Conservation (phyloP, 2,888 invertebrate genomes). For the Chymomyza fuscimana region DNA sequence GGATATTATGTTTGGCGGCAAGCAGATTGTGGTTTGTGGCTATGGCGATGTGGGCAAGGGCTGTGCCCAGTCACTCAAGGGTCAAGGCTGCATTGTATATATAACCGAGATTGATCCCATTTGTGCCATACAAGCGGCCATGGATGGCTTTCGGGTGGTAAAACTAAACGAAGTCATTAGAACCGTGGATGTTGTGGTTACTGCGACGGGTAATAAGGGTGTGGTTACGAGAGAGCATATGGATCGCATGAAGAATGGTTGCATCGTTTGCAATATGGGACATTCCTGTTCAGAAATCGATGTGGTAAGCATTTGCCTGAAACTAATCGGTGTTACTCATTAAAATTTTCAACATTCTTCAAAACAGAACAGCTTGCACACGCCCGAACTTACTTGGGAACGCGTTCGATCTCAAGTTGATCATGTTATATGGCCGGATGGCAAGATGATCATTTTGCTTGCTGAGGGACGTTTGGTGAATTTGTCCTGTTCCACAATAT, state of each 20-base stretch:
- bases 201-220: constrained; percentile 97
- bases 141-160: constrained; percentile 97
- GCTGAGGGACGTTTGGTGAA: constrained; percentile 97
- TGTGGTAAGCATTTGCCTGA: constrained; percentile 84
- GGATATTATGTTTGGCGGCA: constrained; percentile 98
- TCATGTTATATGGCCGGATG: constrained; percentile 98
- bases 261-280: constrained; percentile 97
- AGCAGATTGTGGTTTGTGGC: constrained; percentile 96
- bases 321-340: background rate
- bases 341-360: background rate
- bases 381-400: constrained; percentile 98
- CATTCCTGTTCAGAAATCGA: constrained; percentile 97
- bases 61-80: constrained; percentile 95
- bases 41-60: constrained; percentile 99
- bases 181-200: constrained; percentile 95
- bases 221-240: constrained; percentile 96
- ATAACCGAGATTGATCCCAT: constrained; percentile 97
- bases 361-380: constrained; percentile 88
- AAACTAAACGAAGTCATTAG: constrained; percentile 94
- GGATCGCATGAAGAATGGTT: constrained; percentile 97
- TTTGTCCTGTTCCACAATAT: constrained; percentile 95
- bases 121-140: constrained; percentile 95
- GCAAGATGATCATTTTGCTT: constrained; percentile 93
- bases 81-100: constrained; percentile 92
- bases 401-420: constrained; percentile 97